A percentile compares a stretch with the other conserved stretches of the same genome.
Evolutionary conservation across 2,888 invertebrate species (phyloP).

Genomic region (Heliconius charithonia): DNA sequence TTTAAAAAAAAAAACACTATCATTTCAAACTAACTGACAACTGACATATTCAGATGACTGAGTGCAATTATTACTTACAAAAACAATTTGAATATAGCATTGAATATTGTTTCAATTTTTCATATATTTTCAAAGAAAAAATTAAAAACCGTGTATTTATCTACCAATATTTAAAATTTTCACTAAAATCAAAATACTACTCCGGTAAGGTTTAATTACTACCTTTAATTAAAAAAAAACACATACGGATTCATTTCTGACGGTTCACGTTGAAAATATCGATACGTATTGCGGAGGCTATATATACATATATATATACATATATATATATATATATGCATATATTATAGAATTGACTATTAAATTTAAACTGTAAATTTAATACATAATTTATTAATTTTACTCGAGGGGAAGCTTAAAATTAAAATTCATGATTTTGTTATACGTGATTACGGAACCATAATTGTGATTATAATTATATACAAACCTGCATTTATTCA

Average conservation of each 20-base stretch:
- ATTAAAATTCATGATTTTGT: neutral
- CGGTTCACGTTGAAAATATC: neutral
- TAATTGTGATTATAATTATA: too few relatives aligned
- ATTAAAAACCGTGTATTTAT: neutral
- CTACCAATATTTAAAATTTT: neutral
- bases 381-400: neutral
- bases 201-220: slow-evolving; percentile 7
- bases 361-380: neutral
- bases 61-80: neutral
- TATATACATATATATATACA: neutral
- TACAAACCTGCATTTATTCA: too few relatives aligned
- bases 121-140: neutral
- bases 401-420: neutral
- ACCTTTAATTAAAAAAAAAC: slow-evolving; percentile 11
- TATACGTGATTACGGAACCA: too few relatives aligned
- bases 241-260: neutral
- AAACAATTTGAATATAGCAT: neutral
- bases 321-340: neutral
- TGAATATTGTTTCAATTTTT: neutral
- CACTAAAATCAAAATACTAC: neutral
- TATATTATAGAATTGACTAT: neutral
- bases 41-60: neutral
- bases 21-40: neutral
- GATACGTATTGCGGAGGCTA: neutral
- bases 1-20: neutral